Evolutionary conservation across 1,140 invertebrate species (phyloP).

Genomic region (Philopotamus ludificatus): DNA sequence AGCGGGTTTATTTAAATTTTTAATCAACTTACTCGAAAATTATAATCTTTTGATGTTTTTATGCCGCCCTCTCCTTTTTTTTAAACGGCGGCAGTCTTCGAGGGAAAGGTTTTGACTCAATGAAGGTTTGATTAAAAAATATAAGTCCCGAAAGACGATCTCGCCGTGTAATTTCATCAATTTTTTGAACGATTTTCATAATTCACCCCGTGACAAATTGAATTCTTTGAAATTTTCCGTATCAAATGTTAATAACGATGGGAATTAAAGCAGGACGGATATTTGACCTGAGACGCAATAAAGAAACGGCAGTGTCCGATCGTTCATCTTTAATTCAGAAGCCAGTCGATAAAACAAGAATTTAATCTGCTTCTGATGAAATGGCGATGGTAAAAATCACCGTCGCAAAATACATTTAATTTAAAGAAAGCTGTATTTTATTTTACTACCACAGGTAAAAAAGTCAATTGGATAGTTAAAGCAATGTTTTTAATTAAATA

Average conservation of each 20-base stretch:
- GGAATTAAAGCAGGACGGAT: neutral
- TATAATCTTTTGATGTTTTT: neutral
- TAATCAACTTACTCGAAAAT: neutral
- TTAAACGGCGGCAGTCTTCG: neutral
- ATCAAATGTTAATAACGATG: neutral
- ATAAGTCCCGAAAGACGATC: neutral
- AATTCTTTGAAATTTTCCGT: slow-evolving; percentile 14
- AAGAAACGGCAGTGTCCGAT: too few species aligned
- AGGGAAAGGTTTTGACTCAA: neutral
- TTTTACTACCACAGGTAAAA: too few species aligned
- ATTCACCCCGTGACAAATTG: slow-evolving; percentile 21
- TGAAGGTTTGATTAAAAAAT: slow-evolving; percentile 7
- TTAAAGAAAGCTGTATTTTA: too few species aligned
- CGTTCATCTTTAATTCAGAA: too few species aligned
- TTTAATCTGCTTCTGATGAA: too few species aligned
- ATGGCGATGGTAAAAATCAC: too few species aligned
- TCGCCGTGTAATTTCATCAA: neutral
- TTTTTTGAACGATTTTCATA: neutral
- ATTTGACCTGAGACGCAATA: too few species aligned
- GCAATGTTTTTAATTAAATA: too few species aligned
- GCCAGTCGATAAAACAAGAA: too few species aligned
- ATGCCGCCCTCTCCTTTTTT: too few species aligned
- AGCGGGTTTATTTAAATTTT: neutral
- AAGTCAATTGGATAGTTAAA: too few species aligned
- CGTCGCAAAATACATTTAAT: too few species aligned